A percentile compares a stretch with the other conserved stretches of the same genome.
Evolutionary conservation across 2,113 vertebrate species (phyloP).

Genomic region (Gobio gobio): DNA sequence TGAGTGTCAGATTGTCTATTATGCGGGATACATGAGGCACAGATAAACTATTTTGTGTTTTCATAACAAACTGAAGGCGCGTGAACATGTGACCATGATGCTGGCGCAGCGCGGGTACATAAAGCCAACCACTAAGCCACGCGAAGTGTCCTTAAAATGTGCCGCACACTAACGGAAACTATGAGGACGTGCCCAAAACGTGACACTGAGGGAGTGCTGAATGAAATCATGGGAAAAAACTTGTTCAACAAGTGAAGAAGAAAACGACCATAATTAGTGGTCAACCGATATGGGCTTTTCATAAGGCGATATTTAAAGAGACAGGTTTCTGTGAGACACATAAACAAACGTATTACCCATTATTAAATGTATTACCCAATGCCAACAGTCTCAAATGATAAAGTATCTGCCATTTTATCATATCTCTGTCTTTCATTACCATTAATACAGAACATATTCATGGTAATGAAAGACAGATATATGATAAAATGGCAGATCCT

Average conservation of each 20-base stretch:
- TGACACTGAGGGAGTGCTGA: background rate
- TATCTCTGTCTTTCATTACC: background rate
- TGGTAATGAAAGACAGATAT: too few relatives aligned
- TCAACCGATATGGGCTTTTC: background rate
- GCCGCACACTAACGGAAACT: background rate
- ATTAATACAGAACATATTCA: background rate
- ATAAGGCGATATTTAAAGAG: background rate
- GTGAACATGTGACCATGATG: background rate
- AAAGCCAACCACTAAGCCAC: background rate
- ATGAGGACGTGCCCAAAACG: background rate
- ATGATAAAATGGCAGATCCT: too few relatives aligned
- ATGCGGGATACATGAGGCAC: background rate
- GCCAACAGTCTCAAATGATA: background rate
- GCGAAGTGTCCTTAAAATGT: background rate
- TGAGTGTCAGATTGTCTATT: background rate
- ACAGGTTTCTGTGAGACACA: background rate
- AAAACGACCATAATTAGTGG: background rate
- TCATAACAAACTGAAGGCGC: conserved; percentile 29
- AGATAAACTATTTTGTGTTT: background rate
- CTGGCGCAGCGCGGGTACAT: background rate
- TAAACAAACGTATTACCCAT: too few relatives aligned
- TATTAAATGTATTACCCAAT: background rate
- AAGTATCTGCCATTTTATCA: background rate
- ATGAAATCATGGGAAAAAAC: background rate
- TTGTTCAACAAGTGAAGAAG: background rate